Percentiles rank a stretch among this genome's conserved stretches.
Evolutionary conservation across 2,888 invertebrate genomes (phyloP).

Genomic region (Ypsolopha sequella): DNA sequence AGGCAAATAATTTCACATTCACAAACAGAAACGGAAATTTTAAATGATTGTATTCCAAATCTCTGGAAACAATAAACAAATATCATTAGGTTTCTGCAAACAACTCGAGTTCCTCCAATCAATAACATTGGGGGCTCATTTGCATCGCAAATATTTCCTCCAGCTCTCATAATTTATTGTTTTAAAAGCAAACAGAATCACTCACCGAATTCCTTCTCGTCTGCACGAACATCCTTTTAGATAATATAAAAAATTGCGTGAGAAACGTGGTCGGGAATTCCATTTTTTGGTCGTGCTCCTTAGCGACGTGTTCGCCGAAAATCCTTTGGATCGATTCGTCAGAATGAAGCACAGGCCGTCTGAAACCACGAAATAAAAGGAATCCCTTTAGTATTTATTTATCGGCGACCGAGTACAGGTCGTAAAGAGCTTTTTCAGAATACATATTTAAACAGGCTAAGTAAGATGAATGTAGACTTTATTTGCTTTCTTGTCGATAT

Average conservation of each 20-base stretch:
- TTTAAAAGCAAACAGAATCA: constrained; percentile 1
- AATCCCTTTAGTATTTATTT: background rate
- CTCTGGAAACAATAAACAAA: no score
- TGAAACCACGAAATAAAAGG: constrained; percentile 13
- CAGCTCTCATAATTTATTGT: background rate
- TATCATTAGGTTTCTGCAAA: no score
- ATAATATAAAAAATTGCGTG: constrained; percentile 64
- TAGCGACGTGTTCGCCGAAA: constrained; percentile 53
- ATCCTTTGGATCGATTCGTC: constrained; percentile 56
- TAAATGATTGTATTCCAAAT: no score
- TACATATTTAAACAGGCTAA: no score
- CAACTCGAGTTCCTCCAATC: no score
- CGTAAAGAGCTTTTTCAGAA: no score
- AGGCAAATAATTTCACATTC: no score
- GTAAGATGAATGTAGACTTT: no score
- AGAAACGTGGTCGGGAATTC: constrained; percentile 68
- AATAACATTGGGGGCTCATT: no score
- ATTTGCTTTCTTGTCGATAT: no score
- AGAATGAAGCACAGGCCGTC: constrained; percentile 52
- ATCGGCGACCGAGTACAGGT: no score
- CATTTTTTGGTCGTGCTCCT: constrained; percentile 49
- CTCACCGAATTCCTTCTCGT: constrained; percentile 65
- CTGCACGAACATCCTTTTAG: constrained; percentile 66
- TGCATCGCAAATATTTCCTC: background rate
- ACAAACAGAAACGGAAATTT: no score